These are phyloP conservation scores for Spilarctia lutea DNA, from an alignment of 2,888 invertebrate genomes.

Conservation along the genomic window DNA sequence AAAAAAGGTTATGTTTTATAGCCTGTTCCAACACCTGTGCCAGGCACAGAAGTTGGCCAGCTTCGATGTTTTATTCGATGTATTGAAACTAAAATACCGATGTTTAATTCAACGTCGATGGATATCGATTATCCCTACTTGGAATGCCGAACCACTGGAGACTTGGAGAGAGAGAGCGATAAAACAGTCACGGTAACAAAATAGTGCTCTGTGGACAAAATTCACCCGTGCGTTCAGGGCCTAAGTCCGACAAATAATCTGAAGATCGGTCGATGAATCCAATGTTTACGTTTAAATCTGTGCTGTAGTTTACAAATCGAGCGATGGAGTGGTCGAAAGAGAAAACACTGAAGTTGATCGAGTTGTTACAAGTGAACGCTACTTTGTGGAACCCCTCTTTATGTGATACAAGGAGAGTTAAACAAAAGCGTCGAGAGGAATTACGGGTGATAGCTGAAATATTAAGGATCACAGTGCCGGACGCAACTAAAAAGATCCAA, in stretches of 20 bases:
- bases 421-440: conserved; percentile 80
- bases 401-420: conserved; percentile 77
- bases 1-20: too few species aligned
- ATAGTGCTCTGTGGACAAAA: too few species aligned
- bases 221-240: too few species aligned
- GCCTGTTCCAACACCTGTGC: too few species aligned
- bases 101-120: too few species aligned
- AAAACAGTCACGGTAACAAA: too few species aligned
- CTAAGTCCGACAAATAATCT: conserved; percentile 61
- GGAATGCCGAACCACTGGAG: too few species aligned
- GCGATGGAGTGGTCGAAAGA: conserved; percentile 84
- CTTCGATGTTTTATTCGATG: too few species aligned
- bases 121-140: too few species aligned
- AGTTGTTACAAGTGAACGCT: conserved; percentile 78
- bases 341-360: conserved; percentile 79
- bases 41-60: too few species aligned
- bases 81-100: too few species aligned
- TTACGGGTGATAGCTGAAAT: conserved; percentile 74
- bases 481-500: conserved; percentile 87
- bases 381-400: conserved; percentile 78
- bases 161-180: too few species aligned
- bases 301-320: conserved; percentile 47
- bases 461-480: conserved; percentile 74
- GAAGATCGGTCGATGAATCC: conserved; percentile 65
- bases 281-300: conserved; percentile 57